These are phyloP conservation scores for Cheilinus undulatus DNA, from an alignment of 2,113 vertebrate species.

Conservation along the genomic window DNA sequence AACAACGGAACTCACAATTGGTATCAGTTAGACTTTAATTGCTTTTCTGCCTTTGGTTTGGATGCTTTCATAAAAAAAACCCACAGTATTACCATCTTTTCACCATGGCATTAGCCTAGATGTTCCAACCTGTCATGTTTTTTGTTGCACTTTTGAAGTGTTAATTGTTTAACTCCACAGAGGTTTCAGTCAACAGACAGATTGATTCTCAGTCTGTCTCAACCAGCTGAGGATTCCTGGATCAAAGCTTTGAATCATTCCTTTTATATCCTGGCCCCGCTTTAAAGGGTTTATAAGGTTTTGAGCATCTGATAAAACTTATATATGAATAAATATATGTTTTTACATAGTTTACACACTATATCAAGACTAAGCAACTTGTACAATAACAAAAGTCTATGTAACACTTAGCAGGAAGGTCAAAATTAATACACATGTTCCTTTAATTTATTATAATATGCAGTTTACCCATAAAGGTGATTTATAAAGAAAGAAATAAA, in stretches of 20 bases:
- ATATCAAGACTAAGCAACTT: background rate
- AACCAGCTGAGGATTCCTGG: conserved; percentile 38
- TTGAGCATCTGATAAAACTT: background rate
- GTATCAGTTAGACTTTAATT: background rate
- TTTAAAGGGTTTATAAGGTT: conserved; percentile 6
- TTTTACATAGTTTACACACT: background rate
- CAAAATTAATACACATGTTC: background rate
- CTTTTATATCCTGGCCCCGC: conserved; percentile 25
- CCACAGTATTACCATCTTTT: background rate
- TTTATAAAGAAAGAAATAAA: no score
- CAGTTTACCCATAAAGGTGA: background rate
- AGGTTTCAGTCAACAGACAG: conserved; percentile 30
- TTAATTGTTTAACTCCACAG: conserved; percentile 31
- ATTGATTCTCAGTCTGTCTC: conserved; percentile 22
- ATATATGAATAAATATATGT: no score
- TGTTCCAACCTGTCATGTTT: background rate
- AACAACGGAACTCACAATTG: background rate
- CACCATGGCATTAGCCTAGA: background rate
- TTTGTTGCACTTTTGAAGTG: conserved; percentile 7
- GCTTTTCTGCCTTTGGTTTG: background rate
- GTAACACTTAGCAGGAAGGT: background rate
- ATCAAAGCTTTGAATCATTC: conserved; percentile 53
- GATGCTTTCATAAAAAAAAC: conserved; percentile 4
- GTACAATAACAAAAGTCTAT: background rate
- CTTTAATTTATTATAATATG: background rate